phyloP scores from a whole-genome alignment of 1,140 invertebrate genomes.

The Stratiolaelaps scimitus region DNA sequence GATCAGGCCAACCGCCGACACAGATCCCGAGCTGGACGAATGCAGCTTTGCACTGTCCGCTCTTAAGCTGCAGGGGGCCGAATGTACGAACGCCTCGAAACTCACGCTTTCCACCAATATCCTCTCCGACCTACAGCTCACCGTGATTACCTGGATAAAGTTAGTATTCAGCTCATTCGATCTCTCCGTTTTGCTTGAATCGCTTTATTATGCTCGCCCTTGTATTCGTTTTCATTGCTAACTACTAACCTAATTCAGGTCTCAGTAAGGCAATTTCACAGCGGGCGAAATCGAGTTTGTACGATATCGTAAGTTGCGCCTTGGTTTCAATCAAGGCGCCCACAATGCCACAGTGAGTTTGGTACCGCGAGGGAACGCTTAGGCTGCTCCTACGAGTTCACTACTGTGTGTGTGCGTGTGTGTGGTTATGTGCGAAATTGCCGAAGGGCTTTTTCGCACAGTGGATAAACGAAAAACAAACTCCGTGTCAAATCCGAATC shows the following conservation, averaged over 20 bases:
- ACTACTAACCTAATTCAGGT: too few relatives aligned
- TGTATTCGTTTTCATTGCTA: background rate
- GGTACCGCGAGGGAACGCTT: too few relatives aligned
- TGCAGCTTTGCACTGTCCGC: slow-evolving; percentile 62
- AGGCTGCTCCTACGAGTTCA: too few relatives aligned
- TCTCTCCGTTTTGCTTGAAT: background rate
- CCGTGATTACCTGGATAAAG: slow-evolving; percentile 72
- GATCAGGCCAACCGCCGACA: slow-evolving; percentile 46
- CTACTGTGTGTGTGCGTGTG: too few relatives aligned
- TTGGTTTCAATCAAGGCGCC: too few relatives aligned
- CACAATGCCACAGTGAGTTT: too few relatives aligned
- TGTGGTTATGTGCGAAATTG: too few relatives aligned
- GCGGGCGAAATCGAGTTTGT: too few relatives aligned
- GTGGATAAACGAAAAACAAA: background rate
- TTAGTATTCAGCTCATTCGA: slow-evolving; percentile 32
- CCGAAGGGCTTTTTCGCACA: too few relatives aligned
- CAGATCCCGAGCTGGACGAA: slow-evolving; percentile 46
- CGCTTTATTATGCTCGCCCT: background rate
- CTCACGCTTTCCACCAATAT: slow-evolving; percentile 82
- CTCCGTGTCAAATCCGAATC: background rate
- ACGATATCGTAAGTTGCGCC: too few relatives aligned
- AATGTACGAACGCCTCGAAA: slow-evolving; percentile 69
- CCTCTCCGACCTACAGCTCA: slow-evolving; percentile 78
- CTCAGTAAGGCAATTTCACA: too few relatives aligned
- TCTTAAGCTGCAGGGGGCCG: slow-evolving; percentile 84